These are phyloP conservation scores for Mesorhabditis sp. DNA, from an alignment of 2,888 invertebrate species.

Conservation along the genomic window DNA sequence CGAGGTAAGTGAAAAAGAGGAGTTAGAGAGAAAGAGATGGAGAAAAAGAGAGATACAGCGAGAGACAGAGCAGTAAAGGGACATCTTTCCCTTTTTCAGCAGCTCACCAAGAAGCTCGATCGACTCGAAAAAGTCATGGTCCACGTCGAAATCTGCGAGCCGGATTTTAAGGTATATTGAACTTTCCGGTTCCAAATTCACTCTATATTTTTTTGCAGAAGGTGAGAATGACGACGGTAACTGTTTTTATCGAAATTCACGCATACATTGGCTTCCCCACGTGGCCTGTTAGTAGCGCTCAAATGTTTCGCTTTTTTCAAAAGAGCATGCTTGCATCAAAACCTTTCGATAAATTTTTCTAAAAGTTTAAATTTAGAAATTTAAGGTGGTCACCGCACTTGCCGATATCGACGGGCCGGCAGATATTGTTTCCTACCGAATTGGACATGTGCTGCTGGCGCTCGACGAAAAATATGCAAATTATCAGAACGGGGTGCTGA, in stretches of 20 bases:
- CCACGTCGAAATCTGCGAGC: slow-evolving; percentile 31
- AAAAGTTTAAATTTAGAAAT: not conserved
- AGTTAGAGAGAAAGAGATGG: too few species aligned
- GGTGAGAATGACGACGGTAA: too few species aligned
- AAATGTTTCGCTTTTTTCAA: not conserved
- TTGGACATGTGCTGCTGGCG: slow-evolving; percentile 25
- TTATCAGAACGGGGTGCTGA: slow-evolving; percentile 32
- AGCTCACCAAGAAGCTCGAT: slow-evolving; percentile 26
- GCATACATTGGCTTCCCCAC: too few species aligned
- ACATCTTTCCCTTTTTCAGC: slow-evolving; percentile 18
- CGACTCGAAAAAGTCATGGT: slow-evolving; percentile 33
- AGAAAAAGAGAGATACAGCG: too few species aligned
- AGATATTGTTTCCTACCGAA: slow-evolving; percentile 38
- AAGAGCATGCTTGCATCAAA: not conserved
- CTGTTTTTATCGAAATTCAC: too few species aligned
- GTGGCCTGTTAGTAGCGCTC: too few species aligned
- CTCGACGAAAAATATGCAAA: slow-evolving; percentile 38
- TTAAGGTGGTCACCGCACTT: slow-evolving; percentile 34
- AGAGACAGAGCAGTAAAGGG: not conserved
- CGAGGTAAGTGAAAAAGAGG: slow-evolving; percentile 8
- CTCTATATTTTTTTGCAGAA: too few species aligned
- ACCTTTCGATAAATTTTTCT: too few species aligned
- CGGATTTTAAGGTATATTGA: slow-evolving; percentile 30
- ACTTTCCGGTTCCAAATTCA: too few species aligned
- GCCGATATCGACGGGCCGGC: slow-evolving; percentile 40